Evolutionary conservation across 2,113 vertebrate species (phyloP).

Genomic region (Hyaena hyaena): DNA sequence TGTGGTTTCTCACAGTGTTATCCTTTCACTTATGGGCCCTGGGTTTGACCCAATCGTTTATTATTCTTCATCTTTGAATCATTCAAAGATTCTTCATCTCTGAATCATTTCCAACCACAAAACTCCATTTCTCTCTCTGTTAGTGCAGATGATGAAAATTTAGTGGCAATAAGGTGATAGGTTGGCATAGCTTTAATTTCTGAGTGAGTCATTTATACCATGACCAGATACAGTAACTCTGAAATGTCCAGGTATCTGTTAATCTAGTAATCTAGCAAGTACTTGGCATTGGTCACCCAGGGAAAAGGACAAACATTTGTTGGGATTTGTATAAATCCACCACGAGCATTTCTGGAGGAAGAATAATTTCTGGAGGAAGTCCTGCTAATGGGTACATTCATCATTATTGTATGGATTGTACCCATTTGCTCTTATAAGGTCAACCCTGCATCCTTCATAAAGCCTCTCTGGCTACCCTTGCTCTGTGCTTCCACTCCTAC

Average conservation of each 20-base stretch:
- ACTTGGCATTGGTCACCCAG: not conserved
- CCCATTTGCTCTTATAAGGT: not conserved
- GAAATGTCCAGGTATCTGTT: not conserved
- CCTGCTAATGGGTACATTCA: too few relatives aligned
- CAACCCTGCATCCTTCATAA: not conserved
- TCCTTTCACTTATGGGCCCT: not conserved
- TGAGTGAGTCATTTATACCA: not conserved
- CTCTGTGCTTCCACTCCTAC: rapidly evolving
- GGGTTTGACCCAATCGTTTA: not conserved
- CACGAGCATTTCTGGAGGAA: not conserved
- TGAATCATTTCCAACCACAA: not conserved
- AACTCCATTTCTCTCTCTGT: not conserved
- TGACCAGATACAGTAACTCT: not conserved
- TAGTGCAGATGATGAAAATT: not conserved
- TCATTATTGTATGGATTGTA: not conserved
- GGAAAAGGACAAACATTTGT: not conserved
- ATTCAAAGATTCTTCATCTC: not conserved
- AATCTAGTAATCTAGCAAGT: not conserved
- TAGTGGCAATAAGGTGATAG: not conserved
- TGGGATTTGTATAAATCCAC: not conserved
- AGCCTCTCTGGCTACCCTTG: not conserved
- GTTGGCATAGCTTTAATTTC: not conserved
- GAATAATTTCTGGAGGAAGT: not conserved
- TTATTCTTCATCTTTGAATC: not conserved
- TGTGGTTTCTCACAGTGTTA: not conserved